Evolutionary conservation across 2,797 vertebrate species (phyloP), one percentile per base, ranked within the genome.

Genomic region (Loris lydekkerianus): DNA sequence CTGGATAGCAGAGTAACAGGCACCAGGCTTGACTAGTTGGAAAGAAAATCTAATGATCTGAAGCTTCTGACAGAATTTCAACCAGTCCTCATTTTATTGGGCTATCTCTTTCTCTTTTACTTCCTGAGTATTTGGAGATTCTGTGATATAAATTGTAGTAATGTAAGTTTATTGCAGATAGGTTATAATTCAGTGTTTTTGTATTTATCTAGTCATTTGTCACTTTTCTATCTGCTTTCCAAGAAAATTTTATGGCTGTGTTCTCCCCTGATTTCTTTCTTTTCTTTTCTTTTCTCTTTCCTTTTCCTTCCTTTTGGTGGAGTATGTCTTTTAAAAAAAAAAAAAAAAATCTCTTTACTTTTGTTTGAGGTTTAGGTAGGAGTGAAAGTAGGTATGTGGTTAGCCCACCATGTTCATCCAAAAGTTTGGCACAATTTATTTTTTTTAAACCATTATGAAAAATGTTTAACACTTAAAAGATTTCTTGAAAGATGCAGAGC

Each of bases 31-130:
- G 25, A 78, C 2, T 53, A 90, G 7, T 15, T 90, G 67, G 17
- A 1, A 76, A 69, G 61, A 80, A 86, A 67, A 73, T 91, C 53
- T 72, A 60, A 91, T 87, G 23, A 82, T 60, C 67, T 89, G 75
- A 91, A 91, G n/a, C 58, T 70, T 95, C 43, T 81, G 77, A 75
- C 7, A 89, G 25, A 90, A 43, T 75, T 87, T 95, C 86, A 94
- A 40, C 15, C 43, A 63, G 25, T 63, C 8, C 4, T 80, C 70
- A 78, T 83, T 95, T 95, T 76, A 86, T 93, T 85, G 91, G 91
- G 27, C 40, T 89, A 25, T 91, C 49, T 91, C 49, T 82, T 92
- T 63, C 9, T 49, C 70, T 31, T 89, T 15, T 1, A 82, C 18
- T 82, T 86, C 9, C 20, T 87, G 77, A 69, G 75, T 23, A 46